phyloP scores from a whole-genome alignment of 2,113 vertebrate genomes.

The Panthera tigris region DNA sequence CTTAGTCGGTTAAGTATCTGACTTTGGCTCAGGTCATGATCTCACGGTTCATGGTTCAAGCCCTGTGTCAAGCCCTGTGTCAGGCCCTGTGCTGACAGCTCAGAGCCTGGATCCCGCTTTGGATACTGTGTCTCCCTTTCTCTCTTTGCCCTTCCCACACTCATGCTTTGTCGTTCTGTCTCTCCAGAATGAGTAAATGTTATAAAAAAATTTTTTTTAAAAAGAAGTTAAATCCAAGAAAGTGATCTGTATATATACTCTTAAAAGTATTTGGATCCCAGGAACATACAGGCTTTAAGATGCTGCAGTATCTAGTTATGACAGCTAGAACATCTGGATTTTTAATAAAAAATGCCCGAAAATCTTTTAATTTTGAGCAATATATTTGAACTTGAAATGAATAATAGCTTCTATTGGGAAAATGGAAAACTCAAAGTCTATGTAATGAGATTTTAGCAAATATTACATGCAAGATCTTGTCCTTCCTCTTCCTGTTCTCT shows the following conservation, averaged over 20 bases:
- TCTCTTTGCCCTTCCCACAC: too few species aligned
- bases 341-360: conserved; percentile 17
- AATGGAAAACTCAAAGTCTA: conserved; percentile 17
- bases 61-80: too few species aligned
- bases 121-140: too few species aligned
- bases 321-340: not conserved
- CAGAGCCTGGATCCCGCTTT: too few species aligned
- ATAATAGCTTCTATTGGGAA: conserved; percentile 17
- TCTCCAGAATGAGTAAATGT: too few species aligned
- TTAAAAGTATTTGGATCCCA: not conserved
- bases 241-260: not conserved
- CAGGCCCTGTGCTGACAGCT: too few species aligned
- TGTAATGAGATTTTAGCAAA: conserved; percentile 58
- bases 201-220: not conserved
- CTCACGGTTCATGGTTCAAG: too few species aligned
- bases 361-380: not conserved
- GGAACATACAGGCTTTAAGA: not conserved
- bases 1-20: too few species aligned
- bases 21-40: too few species aligned
- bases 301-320: not conserved
- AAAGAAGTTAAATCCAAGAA: not conserved
- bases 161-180: too few species aligned
- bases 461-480: not conserved
- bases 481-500: not conserved
- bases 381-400: conserved; percentile 43